Percentiles rank a stretch among this genome's conserved stretches.
phyloP scores from a whole-genome alignment of 2,797 vertebrate species.

The Propithecus deckenii region DNA sequence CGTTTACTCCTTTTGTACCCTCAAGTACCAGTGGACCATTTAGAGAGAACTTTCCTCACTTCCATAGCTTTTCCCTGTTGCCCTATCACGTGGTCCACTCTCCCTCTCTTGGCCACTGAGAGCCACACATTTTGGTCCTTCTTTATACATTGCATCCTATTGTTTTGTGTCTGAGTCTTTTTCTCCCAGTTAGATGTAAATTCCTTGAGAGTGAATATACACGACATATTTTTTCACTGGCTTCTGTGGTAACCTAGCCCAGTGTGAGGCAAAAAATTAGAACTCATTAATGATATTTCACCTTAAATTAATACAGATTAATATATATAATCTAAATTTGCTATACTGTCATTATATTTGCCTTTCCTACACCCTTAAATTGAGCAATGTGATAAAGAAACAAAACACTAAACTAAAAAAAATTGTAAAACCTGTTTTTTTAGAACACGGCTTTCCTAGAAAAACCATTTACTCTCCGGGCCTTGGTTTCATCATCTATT shows the following conservation, averaged over 20 bases:
- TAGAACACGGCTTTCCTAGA: not conserved
- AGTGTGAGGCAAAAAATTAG: not conserved
- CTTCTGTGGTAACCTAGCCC: not conserved
- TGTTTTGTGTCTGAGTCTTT: not conserved
- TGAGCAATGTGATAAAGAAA: not conserved
- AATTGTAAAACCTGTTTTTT: not conserved
- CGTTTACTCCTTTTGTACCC: rapidly evolving
- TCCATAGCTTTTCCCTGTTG: not conserved
- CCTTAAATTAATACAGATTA: not conserved
- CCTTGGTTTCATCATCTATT: not conserved
- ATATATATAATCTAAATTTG: not conserved
- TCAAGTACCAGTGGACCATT: not conserved
- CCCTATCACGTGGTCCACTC: not conserved
- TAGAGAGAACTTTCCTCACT: not conserved
- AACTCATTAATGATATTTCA: not conserved
- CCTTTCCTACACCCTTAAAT: not conserved
- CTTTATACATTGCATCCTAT: not conserved
- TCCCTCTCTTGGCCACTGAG: not conserved
- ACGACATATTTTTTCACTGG: not conserved
- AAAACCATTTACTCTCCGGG: not conserved
- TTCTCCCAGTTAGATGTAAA: not conserved
- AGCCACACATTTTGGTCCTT: not conserved
- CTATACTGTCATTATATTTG: not conserved
- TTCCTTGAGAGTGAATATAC: not conserved
- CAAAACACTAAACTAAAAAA: slow-evolving; percentile 4